Base-by-base conservation (phyloP, 2,888 invertebrate species). In the Torymus texanus region DNA sequence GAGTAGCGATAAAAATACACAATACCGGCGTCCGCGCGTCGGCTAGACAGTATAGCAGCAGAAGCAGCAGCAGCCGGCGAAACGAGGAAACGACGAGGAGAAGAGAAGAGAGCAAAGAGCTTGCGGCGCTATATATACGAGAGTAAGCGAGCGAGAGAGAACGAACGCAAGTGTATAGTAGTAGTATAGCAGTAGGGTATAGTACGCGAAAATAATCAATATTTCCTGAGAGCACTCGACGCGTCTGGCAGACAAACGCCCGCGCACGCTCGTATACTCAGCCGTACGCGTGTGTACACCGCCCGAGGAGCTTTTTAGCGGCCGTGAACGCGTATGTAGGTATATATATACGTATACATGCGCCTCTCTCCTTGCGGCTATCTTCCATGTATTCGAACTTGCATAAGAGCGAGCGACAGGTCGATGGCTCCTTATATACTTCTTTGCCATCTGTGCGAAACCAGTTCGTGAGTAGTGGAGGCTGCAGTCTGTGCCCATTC, bases 191-290 rank as follows among this genome's bases (percentile, higher is more conserved):
- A 18, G 71, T 51, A 18, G 13, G 67, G 51, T 18, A 55, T 41
- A 50, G 79, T 79, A 82, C 82, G 82, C 83, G 79, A 86, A 86
- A 87, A 86, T 86, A 87, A 88, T 88, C 87, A 87, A 88, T 88
- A 88, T 87, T 85, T 84, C 71, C 83, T 82, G 83, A 85, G 83
- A 82, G 84, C 74, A 80, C 81, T 84, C 73, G 75, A 76, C 55
- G 63, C 77, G 79, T 74, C 61, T 63, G 70, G 61, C 70, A 59
- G 53, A 68, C 53, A 53, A 67, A 58, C 18, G 63, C 12, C 14
- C 53, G 55, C 21, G 2, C 58, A 10, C 41, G 2, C 21, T 14
- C 51, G 12, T 2, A 3, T 18, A 14, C 16, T 16, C 21, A 2
- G 21, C 21, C 21, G 21, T 2, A 29, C 8, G 29, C 10, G 8